A percentile compares a stretch with the other conserved stretches of the same genome.
phyloP scores from a whole-genome alignment of 2,113 vertebrate genomes.

The Passer montanus region DNA sequence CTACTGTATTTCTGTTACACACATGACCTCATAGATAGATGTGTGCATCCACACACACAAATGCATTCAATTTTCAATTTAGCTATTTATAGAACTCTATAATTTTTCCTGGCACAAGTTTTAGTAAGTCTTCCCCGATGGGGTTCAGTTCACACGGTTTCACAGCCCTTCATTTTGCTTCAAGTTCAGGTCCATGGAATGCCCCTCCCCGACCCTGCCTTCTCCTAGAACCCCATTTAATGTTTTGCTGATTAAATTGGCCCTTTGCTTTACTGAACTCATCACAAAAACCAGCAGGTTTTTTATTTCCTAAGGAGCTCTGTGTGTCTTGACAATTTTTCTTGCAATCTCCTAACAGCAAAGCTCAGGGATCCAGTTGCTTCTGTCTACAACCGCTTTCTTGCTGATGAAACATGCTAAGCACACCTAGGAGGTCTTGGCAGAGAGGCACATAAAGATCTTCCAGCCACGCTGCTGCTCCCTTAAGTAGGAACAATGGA shows the following conservation, averaged over 20 bases:
- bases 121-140: conserved; percentile 11
- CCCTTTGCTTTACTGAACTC: not conserved
- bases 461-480: not conserved
- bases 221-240: not conserved
- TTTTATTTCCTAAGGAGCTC: not conserved
- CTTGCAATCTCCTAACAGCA: not conserved
- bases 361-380: not conserved
- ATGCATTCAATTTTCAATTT: conserved; percentile 53
- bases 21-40: conserved; percentile 28
- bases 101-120: conserved; percentile 56
- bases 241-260: not conserved
- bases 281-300: not conserved
- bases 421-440: not conserved
- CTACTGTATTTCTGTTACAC: conserved; percentile 46
- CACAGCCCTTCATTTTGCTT: not conserved
- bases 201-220: not conserved
- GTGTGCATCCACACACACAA: not conserved
- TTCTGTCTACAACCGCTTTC: not conserved
- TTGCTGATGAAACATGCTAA: not conserved
- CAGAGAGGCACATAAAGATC: not conserved
- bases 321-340: not conserved
- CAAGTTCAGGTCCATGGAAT: not conserved
- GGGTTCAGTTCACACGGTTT: conserved; percentile 26
- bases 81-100: conserved; percentile 55
- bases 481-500: not conserved